These are phyloP conservation scores for Saccostrea cuccullata DNA, from an alignment of 1,140 invertebrate genomes.

Conservation along the genomic window DNA sequence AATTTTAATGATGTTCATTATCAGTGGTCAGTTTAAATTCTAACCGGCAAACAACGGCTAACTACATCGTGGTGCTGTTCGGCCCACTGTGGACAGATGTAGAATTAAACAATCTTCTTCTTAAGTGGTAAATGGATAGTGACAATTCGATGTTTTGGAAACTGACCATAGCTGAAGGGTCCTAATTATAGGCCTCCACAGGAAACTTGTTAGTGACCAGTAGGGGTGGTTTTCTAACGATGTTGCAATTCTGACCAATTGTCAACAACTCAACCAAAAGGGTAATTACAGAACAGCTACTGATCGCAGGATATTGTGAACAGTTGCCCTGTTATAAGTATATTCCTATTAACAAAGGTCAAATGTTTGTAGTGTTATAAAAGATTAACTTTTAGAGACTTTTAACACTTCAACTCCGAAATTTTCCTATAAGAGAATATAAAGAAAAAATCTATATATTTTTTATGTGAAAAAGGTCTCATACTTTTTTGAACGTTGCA, in stretches of 20 bases:
- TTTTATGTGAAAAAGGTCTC: no score
- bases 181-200: slow-evolving; percentile 28
- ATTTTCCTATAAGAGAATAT: not conserved
- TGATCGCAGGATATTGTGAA: not conserved
- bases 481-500: no score
- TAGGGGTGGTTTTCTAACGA: slow-evolving; percentile 13
- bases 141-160: slow-evolving; percentile 30
- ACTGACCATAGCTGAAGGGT: not conserved
- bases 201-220: slow-evolving; percentile 25
- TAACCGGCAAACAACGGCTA: not conserved
- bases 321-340: not conserved
- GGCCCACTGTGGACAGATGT: slow-evolving; percentile 1
- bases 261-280: slow-evolving; percentile 27
- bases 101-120: slow-evolving; percentile 34
- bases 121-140: slow-evolving; percentile 21
- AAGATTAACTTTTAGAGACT: not conserved
- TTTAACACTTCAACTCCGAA: not conserved
- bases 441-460: no score
- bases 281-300: not conserved
- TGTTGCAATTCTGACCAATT: slow-evolving; percentile 11
- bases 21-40: not conserved
- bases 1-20: not conserved
- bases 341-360: not conserved
- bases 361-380: not conserved
- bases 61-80: not conserved